Evolutionary conservation across 2,113 vertebrate species (phyloP).

Genomic region (Dasyornis broadbenti): DNA sequence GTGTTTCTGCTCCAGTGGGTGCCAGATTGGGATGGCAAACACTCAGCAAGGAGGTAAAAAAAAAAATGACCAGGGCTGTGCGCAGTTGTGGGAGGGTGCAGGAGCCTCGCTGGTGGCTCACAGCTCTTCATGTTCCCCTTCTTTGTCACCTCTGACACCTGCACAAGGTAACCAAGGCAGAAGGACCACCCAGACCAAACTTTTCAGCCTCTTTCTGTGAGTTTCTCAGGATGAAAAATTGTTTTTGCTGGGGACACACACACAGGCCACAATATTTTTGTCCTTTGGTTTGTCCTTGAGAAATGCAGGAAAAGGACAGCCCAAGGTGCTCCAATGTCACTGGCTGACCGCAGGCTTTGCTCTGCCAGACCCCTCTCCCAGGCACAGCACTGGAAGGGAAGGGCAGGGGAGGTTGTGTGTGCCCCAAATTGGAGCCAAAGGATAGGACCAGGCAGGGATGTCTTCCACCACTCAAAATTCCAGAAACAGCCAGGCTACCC

Average conservation of each 20-base stretch:
- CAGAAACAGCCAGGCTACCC: not conserved
- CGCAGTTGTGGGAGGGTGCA: not conserved
- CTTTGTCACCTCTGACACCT: not conserved
- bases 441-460: not conserved
- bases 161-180: not conserved
- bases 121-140: not conserved
- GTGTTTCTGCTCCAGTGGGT: not conserved
- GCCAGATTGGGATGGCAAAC: not conserved
- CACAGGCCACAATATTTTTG: not conserved
- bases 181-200: not conserved
- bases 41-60: not conserved
- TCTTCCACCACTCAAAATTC: not conserved
- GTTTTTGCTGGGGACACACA: not conserved
- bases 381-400: not conserved
- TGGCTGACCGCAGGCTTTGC: not conserved
- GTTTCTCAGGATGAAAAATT: not conserved
- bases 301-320: not conserved
- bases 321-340: not conserved
- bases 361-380: not conserved
- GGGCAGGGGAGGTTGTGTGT: not conserved
- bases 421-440: not conserved
- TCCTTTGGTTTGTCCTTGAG: not conserved
- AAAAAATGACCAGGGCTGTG: not conserved
- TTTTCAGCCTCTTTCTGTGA: not conserved
- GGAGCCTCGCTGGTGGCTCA: not conserved